Conservation (phyloP, 1,140 invertebrate genomes). For the Phthorimaea operculella region DNA sequence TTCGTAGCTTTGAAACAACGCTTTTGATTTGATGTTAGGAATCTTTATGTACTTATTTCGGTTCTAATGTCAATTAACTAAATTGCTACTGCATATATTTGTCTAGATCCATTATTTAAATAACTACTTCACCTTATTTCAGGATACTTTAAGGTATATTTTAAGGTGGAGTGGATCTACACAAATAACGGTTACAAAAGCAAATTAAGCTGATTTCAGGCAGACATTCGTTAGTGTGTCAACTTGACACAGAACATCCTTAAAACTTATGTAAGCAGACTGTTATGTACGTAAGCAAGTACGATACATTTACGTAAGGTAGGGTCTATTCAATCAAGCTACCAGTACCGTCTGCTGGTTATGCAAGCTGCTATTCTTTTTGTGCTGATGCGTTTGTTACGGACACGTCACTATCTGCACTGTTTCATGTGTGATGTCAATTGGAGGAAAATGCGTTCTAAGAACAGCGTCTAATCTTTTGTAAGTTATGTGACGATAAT, state of each 20-base stretch:
- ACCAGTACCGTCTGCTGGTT: slow-evolving; percentile 41
- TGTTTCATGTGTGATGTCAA: not conserved
- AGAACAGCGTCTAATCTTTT: not conserved
- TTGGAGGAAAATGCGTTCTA: not conserved
- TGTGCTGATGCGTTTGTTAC: not conserved
- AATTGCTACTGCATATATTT: too few relatives aligned
- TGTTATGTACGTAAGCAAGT: slow-evolving; percentile 25
- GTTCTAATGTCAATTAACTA: too few relatives aligned
- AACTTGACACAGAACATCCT: not conserved
- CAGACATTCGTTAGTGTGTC: not conserved
- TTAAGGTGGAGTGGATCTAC: too few relatives aligned
- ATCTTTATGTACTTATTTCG: too few relatives aligned
- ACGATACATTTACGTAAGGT: slow-evolving; percentile 57
- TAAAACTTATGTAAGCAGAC: not conserved
- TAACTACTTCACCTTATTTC: too few relatives aligned
- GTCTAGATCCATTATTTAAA: too few relatives aligned
- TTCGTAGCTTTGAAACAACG: too few relatives aligned
- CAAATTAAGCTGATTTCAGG: too few relatives aligned
- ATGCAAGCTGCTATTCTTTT: slow-evolving; percentile 37
- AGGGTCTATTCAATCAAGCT: slow-evolving; percentile 52
- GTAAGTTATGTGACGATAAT: too few relatives aligned
- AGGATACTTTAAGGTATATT: too few relatives aligned
- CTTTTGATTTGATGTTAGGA: too few relatives aligned
- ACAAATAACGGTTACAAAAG: too few relatives aligned
- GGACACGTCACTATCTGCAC: not conserved